A percentile compares a stretch with the other conserved stretches of the same genome.
These are phyloP conservation scores for Dynastes grantii DNA, from an alignment of 2,888 invertebrate species.

Conservation along the genomic window DNA sequence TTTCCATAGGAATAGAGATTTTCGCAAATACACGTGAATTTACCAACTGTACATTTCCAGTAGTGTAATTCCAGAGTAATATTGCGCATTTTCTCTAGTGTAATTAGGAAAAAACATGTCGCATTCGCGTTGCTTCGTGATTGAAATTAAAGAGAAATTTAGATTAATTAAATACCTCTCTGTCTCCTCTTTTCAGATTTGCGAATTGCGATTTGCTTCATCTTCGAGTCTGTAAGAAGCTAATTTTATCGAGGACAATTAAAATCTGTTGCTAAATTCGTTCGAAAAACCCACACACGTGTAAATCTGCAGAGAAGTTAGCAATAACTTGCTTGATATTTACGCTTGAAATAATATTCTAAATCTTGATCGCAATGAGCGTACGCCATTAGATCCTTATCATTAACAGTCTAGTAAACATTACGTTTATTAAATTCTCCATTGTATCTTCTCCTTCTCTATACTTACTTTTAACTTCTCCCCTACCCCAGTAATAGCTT, in stretches of 20 bases:
- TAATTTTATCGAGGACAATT: neutral
- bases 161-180: neutral
- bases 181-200: neutral
- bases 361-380: conserved; percentile 55
- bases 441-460: conserved; percentile 49
- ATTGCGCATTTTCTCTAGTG: no score
- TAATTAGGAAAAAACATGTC: no score
- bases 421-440: conserved; percentile 57
- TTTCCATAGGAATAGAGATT: no score
- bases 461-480: conserved; percentile 32
- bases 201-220: neutral
- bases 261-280: neutral
- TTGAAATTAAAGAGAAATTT: no score
- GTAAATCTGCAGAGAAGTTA: neutral
- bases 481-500: neutral
- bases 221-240: neutral
- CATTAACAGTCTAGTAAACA: conserved; percentile 58
- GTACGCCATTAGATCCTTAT: conserved; percentile 57
- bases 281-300: conserved; percentile 5
- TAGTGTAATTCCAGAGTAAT: no score
- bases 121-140: no score
- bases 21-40: no score
- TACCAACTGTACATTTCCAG: no score
- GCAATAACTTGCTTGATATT: conserved; percentile 44
- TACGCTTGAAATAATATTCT: conserved; percentile 52